Evolutionary conservation across 2,113 vertebrate genomes (phyloP).

Genomic region (Chiloscyllium plagiosum): DNA sequence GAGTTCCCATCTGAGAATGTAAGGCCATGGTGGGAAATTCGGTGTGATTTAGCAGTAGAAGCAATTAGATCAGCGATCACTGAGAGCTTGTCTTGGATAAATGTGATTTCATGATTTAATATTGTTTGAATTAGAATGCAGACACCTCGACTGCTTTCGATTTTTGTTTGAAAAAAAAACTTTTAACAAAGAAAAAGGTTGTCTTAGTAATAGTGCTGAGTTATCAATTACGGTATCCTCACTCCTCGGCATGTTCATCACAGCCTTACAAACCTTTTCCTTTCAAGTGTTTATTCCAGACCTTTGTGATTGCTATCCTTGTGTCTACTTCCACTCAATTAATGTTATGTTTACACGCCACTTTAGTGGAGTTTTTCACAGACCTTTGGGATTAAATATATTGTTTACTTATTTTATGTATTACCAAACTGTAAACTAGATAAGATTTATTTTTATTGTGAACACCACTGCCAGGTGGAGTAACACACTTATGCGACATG

Average conservation of each 20-base stretch:
- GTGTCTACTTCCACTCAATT: no score
- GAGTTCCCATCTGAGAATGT: background rate
- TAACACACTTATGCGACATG: no score
- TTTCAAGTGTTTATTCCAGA: no score
- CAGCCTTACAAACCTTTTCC: no score
- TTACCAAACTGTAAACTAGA: background rate
- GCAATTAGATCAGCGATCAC: background rate
- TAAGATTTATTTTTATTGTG: no score
- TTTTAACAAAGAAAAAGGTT: background rate
- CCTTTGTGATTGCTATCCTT: no score
- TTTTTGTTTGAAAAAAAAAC: background rate
- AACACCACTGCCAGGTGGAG: no score
- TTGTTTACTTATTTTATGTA: no score
- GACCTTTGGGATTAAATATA: background rate
- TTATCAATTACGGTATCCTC: no score
- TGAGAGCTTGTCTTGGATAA: background rate
- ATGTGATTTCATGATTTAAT: background rate
- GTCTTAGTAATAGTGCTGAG: background rate
- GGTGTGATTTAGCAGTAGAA: background rate
- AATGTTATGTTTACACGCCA: background rate
- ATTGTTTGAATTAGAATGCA: background rate
- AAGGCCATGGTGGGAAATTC: background rate
- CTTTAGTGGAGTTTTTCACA: background rate
- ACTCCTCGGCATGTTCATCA: no score
- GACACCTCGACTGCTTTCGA: background rate